Conservation (phyloP, 1,140 invertebrate genomes). For the Nylanderia fulva region DNA sequence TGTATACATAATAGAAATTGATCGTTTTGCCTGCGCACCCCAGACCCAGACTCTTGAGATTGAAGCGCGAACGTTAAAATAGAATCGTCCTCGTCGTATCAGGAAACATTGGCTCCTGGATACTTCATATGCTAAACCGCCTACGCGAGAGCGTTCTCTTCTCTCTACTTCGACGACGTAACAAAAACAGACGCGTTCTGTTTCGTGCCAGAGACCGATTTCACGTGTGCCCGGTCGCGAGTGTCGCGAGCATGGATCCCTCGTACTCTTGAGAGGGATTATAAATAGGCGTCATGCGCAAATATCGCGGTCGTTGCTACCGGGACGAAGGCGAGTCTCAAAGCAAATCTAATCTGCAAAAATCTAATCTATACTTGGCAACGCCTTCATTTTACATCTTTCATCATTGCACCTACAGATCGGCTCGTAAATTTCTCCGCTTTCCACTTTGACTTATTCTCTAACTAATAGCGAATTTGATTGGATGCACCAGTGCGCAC, state of each 20-base stretch:
- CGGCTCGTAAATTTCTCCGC: not conserved
- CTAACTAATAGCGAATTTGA: too few relatives aligned
- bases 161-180: constrained; percentile 22
- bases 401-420: not conserved
- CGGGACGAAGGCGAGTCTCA: constrained; percentile 16
- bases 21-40: too few relatives aligned
- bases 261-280: constrained; percentile 27
- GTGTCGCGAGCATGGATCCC: constrained; percentile 11
- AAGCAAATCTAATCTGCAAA: constrained; percentile 13
- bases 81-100: constrained; percentile 15
- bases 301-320: constrained; percentile 70
- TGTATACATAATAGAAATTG: too few relatives aligned
- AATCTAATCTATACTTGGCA: constrained; percentile 4
- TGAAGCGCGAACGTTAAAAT: constrained; percentile 59
- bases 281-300: constrained; percentile 63
- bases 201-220: constrained; percentile 45
- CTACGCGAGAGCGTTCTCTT: not conserved
- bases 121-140: not conserved
- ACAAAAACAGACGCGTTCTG: constrained; percentile 22
- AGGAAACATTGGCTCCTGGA: constrained; percentile 9
- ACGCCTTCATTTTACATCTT: constrained; percentile 30
- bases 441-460: not conserved
- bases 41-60: not conserved
- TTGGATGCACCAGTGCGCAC: too few relatives aligned
- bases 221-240: constrained; percentile 46